Percentiles rank a stretch among this genome's conserved stretches.
Evolutionary conservation across 2,113 vertebrate species (phyloP).

Genomic region (Myotis davidii): DNA sequence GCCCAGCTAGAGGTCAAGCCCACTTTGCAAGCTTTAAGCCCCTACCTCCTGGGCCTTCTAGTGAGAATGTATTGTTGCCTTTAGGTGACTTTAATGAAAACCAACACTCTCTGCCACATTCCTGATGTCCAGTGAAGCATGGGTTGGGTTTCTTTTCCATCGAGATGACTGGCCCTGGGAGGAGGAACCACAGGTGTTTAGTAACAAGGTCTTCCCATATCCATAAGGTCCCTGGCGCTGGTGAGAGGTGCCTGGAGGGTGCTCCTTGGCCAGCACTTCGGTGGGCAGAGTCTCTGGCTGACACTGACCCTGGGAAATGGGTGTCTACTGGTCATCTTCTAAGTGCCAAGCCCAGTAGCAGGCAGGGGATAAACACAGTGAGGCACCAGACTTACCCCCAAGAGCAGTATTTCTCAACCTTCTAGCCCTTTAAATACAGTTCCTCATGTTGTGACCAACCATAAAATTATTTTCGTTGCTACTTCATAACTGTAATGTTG

Average conservation of each 20-base stretch:
- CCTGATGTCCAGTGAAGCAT: rapidly evolving
- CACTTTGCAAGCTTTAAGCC: neutral
- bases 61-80: neutral
- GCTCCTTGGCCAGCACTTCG: rapidly evolving
- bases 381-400: rapidly evolving
- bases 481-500: no score
- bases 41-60: neutral
- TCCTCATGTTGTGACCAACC: no score
- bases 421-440: no score
- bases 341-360: rapidly evolving
- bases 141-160: neutral
- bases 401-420: no score
- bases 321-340: neutral
- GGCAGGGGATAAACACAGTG: neutral
- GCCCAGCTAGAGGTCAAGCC: neutral
- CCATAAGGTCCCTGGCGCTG: neutral
- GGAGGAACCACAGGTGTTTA: neutral
- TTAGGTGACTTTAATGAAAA: neutral
- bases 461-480: no score
- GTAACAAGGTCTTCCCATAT: rapidly evolving
- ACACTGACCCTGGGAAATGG: no score
- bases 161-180: neutral
- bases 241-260: rapidly evolving
- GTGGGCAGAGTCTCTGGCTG: neutral
- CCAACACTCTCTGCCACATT: rapidly evolving